Percentiles rank a stretch among this genome's conserved stretches.
Conservation (phyloP, 2,888 invertebrate species). For the Mantis religiosa region DNA sequence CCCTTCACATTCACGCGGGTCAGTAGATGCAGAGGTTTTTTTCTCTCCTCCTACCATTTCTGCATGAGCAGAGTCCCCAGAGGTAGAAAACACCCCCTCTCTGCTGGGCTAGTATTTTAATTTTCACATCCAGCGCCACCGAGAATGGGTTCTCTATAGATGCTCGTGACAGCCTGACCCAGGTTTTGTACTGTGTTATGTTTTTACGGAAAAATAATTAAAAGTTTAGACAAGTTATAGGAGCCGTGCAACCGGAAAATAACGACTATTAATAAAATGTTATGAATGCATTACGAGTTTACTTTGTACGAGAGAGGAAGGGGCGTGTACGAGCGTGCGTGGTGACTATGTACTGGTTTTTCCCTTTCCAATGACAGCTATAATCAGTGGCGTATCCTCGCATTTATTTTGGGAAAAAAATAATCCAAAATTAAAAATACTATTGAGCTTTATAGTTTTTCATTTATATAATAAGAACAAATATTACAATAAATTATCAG, state of each 20-base stretch:
- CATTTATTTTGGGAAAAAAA: too few relatives aligned
- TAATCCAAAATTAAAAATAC: too few relatives aligned
- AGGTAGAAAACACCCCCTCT: slow-evolving; percentile 6
- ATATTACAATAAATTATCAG: too few relatives aligned
- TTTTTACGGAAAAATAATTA: slow-evolving; percentile 19
- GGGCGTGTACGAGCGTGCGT: neutral
- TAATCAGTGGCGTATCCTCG: neutral
- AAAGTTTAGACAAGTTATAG: slow-evolving; percentile 17
- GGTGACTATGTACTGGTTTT: neutral
- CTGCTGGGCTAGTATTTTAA: slow-evolving; percentile 12
- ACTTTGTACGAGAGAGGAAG: neutral
- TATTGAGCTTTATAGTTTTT: too few relatives aligned
- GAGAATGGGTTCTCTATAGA: slow-evolving; percentile 3
- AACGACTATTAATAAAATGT: slow-evolving; percentile 14
- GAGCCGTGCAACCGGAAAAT: slow-evolving; percentile 8
- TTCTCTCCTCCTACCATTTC: neutral
- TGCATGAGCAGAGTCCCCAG: slow-evolving; percentile 17
- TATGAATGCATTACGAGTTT: slow-evolving; percentile 16
- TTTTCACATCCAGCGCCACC: slow-evolving; percentile 11
- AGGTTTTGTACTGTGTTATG: slow-evolving; percentile 17
- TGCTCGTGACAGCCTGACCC: slow-evolving; percentile 8
- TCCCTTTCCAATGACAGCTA: neutral
- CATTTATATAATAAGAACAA: too few relatives aligned
- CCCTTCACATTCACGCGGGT: slow-evolving; percentile 13
- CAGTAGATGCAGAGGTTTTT: slow-evolving; percentile 8